Conservation (phyloP, 1,140 invertebrate species). For the Steinernema feltiae region DNA sequence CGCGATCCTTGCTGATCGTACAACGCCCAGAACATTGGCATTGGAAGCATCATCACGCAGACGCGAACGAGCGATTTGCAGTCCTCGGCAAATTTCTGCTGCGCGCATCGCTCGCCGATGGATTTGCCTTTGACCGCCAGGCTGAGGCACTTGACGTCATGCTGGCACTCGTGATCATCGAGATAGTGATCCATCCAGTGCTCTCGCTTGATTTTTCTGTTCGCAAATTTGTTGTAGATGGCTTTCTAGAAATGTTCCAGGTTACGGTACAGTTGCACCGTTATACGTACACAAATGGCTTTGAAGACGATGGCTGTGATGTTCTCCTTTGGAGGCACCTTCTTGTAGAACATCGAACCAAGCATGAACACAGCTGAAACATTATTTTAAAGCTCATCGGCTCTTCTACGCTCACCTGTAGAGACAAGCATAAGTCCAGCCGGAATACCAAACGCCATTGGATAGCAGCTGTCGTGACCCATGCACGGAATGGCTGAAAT, state of each 20-base stretch:
- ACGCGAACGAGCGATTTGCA: conserved; percentile 56
- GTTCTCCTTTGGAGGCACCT: conserved; percentile 24
- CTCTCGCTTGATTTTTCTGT: background rate
- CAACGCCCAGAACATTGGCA: conserved; percentile 63
- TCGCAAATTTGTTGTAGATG: background rate
- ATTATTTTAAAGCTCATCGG: background rate
- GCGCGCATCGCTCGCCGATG: conserved; percentile 68
- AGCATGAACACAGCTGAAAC: conserved; percentile 8
- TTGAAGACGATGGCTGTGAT: background rate
- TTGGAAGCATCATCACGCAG: conserved; percentile 58
- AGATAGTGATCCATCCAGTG: conserved; percentile 9
- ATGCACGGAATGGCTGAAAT: conserved; percentile 42
- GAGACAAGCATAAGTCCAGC: conserved; percentile 49
- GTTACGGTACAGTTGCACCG: background rate
- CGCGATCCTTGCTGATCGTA: conserved; percentile 61
- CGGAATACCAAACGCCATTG: conserved; percentile 43
- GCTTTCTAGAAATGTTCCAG: background rate
- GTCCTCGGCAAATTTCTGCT: conserved; percentile 58
- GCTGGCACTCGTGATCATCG: background rate
- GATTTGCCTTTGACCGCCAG: background rate
- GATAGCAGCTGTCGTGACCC: conserved; percentile 46
- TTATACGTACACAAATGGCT: background rate
- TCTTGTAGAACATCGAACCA: background rate
- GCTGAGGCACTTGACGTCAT: background rate
- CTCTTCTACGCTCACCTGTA: conserved; percentile 25